Evolutionary conservation across 2,113 vertebrate species (phyloP).

Genomic region (Buteo buteo): DNA sequence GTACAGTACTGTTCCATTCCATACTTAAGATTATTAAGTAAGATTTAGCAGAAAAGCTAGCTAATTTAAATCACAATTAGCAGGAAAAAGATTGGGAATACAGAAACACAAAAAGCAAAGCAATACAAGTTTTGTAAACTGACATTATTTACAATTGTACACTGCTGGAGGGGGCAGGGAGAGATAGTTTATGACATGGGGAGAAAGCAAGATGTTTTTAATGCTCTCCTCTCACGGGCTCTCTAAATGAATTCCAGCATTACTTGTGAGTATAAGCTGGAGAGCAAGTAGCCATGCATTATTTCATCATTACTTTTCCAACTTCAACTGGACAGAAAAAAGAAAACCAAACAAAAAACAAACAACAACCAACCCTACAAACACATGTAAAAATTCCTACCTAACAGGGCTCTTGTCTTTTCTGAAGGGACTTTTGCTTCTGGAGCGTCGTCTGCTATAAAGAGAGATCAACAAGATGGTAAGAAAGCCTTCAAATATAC

Average conservation of each 20-base stretch:
- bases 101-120: neutral
- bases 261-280: neutral
- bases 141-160: neutral
- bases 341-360: neutral
- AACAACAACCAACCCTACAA: neutral
- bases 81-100: neutral
- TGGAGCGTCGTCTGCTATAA: conserved; percentile 82
- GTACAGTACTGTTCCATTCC: neutral
- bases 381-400: conserved; percentile 46
- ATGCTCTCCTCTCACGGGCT: neutral
- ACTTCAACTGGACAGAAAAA: neutral
- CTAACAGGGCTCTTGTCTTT: conserved; percentile 95
- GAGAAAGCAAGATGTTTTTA: neutral
- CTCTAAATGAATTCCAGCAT: neutral
- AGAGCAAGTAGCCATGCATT: neutral
- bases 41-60: neutral
- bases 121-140: neutral
- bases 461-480: conserved; percentile 25
- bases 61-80: neutral
- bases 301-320: neutral
- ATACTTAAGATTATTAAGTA: neutral
- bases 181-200: neutral
- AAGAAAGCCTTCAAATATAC: neutral
- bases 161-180: too few relatives aligned
- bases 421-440: conserved; percentile 90